Evolutionary conservation across 2,888 invertebrate species (phyloP), one percentile per base, ranked within the genome.

Genomic region (Cheilosia vulpina): DNA sequence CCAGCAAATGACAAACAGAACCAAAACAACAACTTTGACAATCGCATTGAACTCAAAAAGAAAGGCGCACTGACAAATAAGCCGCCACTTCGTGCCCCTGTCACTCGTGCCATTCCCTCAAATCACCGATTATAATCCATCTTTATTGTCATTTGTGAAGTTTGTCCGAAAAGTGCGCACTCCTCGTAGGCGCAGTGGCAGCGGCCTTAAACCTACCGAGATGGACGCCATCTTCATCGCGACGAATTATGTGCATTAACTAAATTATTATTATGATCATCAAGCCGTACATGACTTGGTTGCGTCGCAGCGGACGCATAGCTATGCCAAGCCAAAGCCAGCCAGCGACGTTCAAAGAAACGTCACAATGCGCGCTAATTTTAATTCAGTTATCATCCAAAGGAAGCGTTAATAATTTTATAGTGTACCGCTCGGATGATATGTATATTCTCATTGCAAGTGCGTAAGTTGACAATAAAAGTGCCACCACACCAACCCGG

Each of bases 321-420:
- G 58, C 63, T 58, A 71, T 79, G 71, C 11, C 11, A 13, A 11
- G 13, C 13, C 45, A n/a, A 27, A 24, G 21, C n/a, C 41, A 55
- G 41, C 63, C 31, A 58, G 65, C 21, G n/a, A 24, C 57, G 21
- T 19, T 63, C 50, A 68, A 76, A 63, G 75, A n/a, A 60, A 27
- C 57, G n/a, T 62, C 57, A 19, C 34, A 66, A 75, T 55, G 68
- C 65, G 80, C 82, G 82, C 77, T 87, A 82, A 87, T 87, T 87
- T 78, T 87, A 78, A 87, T 87, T 87, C 87, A 87, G 82, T 82
- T 82, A 82, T 82, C 87, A 82, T 87, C 73, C 77, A 60, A 82
- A 78, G 87, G 82, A 87, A 87, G 69, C 82, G 82, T 78, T 82
- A 73, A 82, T 82, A 73, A 73, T 82, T 87, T 87, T 76, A 76